Base-by-base conservation (phyloP, 2,797 vertebrate species). In the Pangasius macronema region DNA sequence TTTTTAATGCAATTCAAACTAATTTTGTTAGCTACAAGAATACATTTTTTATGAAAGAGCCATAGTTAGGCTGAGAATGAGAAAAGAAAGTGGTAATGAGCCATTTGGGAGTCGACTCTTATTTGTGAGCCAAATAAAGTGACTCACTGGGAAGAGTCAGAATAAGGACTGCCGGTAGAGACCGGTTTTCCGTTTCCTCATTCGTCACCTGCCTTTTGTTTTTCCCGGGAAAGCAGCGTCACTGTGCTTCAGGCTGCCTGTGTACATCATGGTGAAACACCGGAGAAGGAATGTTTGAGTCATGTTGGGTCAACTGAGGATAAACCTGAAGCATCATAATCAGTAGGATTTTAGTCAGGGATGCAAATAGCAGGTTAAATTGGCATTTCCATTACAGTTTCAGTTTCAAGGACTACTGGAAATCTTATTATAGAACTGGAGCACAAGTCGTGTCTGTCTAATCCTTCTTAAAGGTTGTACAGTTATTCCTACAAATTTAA, bases 181-280 rank as follows among this genome's bases (percentile, higher is more conserved):
- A 51, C 75, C 73, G 82, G 87, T 89, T 79, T 88, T 67, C 63
- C 2, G 36, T 88, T 88, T 87, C 88, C 13, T 67, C 27, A 80
- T 53, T 53, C 59, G 70, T 85, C 82, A 88, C 6, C 36, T 53
- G 55, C 70, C 30, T 76, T 86, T 88, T 22, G 49, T 84, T 63
- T 75, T 16, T 11, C 6, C 0, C 22, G 9, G 39, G 39, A 70
- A 72, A 42, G 24, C 3, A 33, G 18, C 24, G 22, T 75, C 6
- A 57, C 20, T 27, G 11, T 22, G 49, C 27, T 72, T 61, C 39
- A 53, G 0, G 3, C 39, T 49, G 39, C 8, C 36, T 3, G 8
- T 39, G 13, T 36, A 14, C 22, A 39, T 36, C 20, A 63, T 2
- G 46, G 39, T 65, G n/a, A 30, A 30, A 67, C 46, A 30, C 42